These are phyloP conservation scores for Cassiopea andromeda DNA, from an alignment of 30 jellyfish, hydroid and myxozoan genomes.

Conservation along the genomic window DNA sequence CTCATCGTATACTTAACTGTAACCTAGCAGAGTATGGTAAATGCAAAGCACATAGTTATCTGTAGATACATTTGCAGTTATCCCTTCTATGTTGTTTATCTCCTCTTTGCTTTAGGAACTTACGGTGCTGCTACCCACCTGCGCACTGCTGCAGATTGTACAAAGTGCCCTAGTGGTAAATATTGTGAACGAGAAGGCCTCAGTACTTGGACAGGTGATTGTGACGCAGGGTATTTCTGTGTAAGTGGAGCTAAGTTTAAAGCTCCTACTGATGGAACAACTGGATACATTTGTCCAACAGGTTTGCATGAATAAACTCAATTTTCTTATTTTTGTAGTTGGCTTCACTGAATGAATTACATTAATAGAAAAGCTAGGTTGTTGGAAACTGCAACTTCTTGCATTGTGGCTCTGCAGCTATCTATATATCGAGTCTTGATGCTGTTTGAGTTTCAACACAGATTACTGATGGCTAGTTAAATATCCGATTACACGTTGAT, in stretches of 20 bases:
- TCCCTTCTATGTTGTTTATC: background rate
- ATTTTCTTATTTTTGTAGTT: background rate
- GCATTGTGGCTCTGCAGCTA: no score
- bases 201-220: conserved; percentile 82
- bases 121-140: conserved; percentile 88
- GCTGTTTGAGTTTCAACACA: no score
- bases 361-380: no score
- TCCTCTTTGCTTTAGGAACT: conserved; percentile 61
- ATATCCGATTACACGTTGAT: no score
- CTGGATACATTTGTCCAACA: conserved; percentile 87
- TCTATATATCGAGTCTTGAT: no score
- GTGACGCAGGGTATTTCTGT: conserved; percentile 89
- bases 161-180: conserved; percentile 90
- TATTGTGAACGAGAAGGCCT: conserved; percentile 91
- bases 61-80: no score
- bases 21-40: no score
- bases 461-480: no score
- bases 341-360: background rate
- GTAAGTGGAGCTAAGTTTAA: conserved; percentile 62
- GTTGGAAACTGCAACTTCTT: no score
- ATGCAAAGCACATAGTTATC: no score
- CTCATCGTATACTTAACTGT: no score
- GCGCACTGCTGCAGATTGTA: conserved; percentile 68
- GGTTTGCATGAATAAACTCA: conserved; percentile 54
- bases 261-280: conserved; percentile 88